These are phyloP conservation scores for Chloroclystis v-ata DNA, from an alignment of 2,888 invertebrate species.

Conservation along the genomic window DNA sequence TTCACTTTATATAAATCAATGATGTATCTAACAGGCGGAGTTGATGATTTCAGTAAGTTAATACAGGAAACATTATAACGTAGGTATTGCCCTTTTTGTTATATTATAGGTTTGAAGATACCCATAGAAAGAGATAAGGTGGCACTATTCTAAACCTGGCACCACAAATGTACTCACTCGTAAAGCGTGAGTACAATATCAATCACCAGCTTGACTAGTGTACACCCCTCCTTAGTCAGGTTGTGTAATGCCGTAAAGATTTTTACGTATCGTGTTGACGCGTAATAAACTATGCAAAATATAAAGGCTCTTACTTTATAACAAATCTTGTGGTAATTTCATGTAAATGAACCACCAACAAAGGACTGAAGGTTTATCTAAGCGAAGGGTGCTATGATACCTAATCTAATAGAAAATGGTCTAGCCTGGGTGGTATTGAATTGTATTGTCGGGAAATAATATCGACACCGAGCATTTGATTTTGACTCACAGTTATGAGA, in stretches of 20 bases:
- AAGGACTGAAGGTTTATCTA: conserved; percentile 14
- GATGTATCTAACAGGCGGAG: too few relatives aligned
- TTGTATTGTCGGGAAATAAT: not conserved
- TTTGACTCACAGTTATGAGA: too few relatives aligned
- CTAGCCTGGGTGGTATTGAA: conserved; percentile 17
- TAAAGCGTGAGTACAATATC: too few relatives aligned
- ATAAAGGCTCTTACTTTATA: conserved; percentile 6
- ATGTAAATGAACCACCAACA: conserved; percentile 19
- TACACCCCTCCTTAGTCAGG: not conserved
- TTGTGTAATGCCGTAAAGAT: conserved; percentile 4
- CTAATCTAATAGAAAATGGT: conserved; percentile 7
- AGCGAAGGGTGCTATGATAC: conserved; percentile 2
- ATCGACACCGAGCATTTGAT: too few relatives aligned
- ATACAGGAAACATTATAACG: too few relatives aligned
- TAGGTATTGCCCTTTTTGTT: too few relatives aligned
- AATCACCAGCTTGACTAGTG: not conserved
- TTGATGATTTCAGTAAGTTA: too few relatives aligned
- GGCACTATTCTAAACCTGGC: too few relatives aligned
- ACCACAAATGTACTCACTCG: too few relatives aligned
- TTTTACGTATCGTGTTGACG: conserved; percentile 14
- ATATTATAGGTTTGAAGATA: too few relatives aligned
- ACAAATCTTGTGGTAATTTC: conserved; percentile 16
- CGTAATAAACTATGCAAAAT: conserved; percentile 14
- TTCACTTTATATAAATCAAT: too few relatives aligned
- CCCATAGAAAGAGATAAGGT: too few relatives aligned